Evolutionary conservation across 2,113 vertebrate species (phyloP).

Genomic region (Cyrtonyx montezumae): DNA sequence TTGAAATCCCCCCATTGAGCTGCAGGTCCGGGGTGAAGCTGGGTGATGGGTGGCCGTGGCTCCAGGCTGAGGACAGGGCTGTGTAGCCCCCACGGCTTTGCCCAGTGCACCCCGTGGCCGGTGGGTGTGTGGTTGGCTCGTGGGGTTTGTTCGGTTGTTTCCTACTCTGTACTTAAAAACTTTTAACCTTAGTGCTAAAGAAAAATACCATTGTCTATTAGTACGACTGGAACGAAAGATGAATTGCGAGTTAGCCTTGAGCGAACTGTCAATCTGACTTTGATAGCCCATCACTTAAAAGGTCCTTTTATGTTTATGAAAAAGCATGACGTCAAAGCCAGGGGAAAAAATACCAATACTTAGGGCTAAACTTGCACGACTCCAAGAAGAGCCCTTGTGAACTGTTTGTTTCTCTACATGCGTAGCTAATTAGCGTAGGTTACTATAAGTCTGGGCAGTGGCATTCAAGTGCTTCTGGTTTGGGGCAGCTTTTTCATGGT

Average conservation of each 20-base stretch:
- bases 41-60: not conserved
- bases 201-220: conserved; percentile 92
- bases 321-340: conserved; percentile 93
- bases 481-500: conserved; percentile 71
- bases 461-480: conserved; percentile 66
- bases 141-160: conserved; percentile 70
- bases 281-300: conserved; percentile 87
- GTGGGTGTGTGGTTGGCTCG: not conserved
- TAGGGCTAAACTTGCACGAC: conserved; percentile 79
- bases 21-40: not conserved
- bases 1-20: not conserved
- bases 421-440: conserved; percentile 89
- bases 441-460: conserved; percentile 81
- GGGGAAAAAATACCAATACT: conserved; percentile 86
- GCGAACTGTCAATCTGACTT: conserved; percentile 90
- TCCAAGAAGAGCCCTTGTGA: conserved; percentile 82
- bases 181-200: conserved; percentile 84
- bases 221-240: conserved; percentile 97
- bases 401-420: conserved; percentile 82
- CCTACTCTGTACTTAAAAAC: conserved; percentile 71
- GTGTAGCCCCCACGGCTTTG: not conserved
- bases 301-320: conserved; percentile 88
- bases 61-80: not conserved
- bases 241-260: conserved; percentile 91
- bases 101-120: not conserved